Evolutionary conservation across 2,113 vertebrate species (phyloP).

Genomic region (Sapayoa aenigma): DNA sequence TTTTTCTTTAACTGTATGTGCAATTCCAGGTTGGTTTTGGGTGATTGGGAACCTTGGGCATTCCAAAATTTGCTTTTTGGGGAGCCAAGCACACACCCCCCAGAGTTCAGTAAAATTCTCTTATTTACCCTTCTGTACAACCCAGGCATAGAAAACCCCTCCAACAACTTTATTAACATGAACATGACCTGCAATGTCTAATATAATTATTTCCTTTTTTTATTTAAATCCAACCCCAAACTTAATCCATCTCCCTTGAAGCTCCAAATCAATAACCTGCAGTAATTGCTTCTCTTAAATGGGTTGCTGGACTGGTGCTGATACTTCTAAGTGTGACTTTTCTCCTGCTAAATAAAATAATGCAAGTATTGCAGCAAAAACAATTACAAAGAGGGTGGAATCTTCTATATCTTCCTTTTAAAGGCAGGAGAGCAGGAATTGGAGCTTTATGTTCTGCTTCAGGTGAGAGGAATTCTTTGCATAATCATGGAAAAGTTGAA

Average conservation of each 20-base stretch:
- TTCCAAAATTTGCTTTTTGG: background rate
- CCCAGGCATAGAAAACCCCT: accelerated
- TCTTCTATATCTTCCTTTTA: background rate
- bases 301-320: background rate
- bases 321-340: background rate
- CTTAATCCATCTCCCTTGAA: background rate
- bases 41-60: background rate
- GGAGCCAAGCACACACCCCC: background rate
- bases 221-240: background rate
- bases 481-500: background rate
- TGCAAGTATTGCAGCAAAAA: background rate
- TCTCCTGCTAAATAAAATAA: background rate
- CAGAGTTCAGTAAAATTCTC: background rate
- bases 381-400: background rate
- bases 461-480: background rate
- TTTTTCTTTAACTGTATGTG: background rate
- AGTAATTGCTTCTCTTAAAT: constrained; percentile 6
- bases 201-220: background rate
- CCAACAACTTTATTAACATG: background rate
- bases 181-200: background rate
- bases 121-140: background rate
- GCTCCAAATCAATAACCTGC: background rate
- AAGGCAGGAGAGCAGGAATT: background rate
- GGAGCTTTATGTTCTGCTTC: background rate
- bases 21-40: background rate